Evolutionary conservation across 2,113 vertebrate genomes (phyloP).

Genomic region (Colistium nudipinnis): DNA sequence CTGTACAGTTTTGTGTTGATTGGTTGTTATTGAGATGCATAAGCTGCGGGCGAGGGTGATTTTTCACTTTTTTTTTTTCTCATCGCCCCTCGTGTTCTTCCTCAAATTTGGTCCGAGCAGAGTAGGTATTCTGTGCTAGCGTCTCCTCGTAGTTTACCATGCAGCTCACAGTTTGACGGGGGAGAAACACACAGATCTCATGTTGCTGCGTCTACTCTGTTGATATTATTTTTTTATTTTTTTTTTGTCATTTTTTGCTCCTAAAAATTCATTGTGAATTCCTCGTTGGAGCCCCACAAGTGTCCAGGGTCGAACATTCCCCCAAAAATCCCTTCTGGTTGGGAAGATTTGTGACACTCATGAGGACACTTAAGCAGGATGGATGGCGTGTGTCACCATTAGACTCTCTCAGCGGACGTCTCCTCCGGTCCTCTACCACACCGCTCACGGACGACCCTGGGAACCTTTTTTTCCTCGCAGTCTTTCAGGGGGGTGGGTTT

Average conservation of each 20-base stretch:
- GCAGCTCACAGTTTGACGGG: constrained; percentile 19
- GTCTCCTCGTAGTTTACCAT: no score
- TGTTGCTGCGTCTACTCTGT: constrained; percentile 8
- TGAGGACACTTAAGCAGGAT: constrained; percentile 5
- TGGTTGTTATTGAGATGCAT: no score
- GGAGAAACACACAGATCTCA: constrained; percentile 17
- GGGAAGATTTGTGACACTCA: not conserved
- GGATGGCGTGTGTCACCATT: constrained; percentile 13
- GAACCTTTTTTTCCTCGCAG: constrained; percentile 10
- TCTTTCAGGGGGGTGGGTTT: constrained; percentile 25
- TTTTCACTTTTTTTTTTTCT: no score
- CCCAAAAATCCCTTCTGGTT: not conserved
- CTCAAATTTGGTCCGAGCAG: no score
- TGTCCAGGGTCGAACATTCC: no score
- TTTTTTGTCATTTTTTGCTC: not conserved
- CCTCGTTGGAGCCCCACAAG: not conserved
- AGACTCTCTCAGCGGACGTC: not conserved
- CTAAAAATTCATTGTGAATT: not conserved
- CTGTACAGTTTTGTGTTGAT: no score
- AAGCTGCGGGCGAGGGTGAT: no score
- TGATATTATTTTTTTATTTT: not conserved
- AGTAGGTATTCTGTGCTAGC: no score
- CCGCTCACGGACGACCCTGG: constrained; percentile 9
- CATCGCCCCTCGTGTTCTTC: no score
- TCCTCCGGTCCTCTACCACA: not conserved